These are phyloP conservation scores for Hystrix cristata DNA, from an alignment of 2,113 vertebrate genomes.

Conservation along the genomic window DNA sequence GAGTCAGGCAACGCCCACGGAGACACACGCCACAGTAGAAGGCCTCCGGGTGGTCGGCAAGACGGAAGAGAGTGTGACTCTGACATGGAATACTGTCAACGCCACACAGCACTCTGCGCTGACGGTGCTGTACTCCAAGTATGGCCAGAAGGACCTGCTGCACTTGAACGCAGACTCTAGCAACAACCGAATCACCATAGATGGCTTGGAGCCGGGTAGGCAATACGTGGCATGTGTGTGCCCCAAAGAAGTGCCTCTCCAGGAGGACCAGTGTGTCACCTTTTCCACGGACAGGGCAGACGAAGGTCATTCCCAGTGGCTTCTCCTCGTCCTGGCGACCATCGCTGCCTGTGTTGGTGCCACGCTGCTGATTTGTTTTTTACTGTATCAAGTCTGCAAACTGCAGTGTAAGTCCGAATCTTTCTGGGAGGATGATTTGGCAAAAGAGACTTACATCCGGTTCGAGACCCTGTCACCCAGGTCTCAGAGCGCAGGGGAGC, in stretches of 20 bases:
- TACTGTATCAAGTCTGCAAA: conserved; percentile 95
- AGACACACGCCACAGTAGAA: conserved; percentile 85
- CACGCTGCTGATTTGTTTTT: conserved; percentile 92
- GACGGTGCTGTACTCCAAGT: conserved; percentile 94
- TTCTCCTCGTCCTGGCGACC: conserved; percentile 89
- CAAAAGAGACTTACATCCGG: conserved; percentile 96
- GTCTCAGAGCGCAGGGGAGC: conserved; percentile 90
- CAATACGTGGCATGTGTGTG: conserved; percentile 95
- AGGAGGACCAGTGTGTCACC: conserved; percentile 94
- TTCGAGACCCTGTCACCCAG: conserved; percentile 96
- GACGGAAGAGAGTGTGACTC: conserved; percentile 92
- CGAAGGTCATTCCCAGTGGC: conserved; percentile 83
- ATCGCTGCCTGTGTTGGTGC: conserved; percentile 90
- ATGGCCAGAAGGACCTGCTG: conserved; percentile 92
- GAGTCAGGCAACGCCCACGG: background rate
- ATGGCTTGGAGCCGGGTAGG: conserved; percentile 91
- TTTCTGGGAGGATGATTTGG: conserved; percentile 90
- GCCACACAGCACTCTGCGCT: conserved; percentile 85
- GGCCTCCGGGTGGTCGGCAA: conserved; percentile 92
- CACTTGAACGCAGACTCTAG: conserved; percentile 90
- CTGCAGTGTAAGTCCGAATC: conserved; percentile 88
- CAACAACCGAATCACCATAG: conserved; percentile 92
- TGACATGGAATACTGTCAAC: conserved; percentile 92
- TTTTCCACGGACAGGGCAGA: conserved; percentile 91
- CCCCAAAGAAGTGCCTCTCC: conserved; percentile 89